phyloP scores from a whole-genome alignment of 2,888 invertebrate genomes.

The Brachyptera putata region DNA sequence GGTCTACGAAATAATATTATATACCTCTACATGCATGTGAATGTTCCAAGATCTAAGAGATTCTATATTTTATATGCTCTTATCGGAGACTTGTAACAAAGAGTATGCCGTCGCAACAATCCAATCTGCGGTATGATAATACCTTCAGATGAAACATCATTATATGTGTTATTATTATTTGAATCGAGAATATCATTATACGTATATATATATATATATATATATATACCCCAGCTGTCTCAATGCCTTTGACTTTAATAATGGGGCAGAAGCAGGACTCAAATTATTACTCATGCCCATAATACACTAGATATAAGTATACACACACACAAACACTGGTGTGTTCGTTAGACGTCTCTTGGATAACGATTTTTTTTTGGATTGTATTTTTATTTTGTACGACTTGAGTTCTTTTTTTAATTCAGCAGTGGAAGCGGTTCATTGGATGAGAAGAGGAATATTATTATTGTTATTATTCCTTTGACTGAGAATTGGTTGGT shows the following conservation, averaged over 20 bases:
- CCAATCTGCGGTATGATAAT: constrained; percentile 7
- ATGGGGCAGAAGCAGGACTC: constrained; percentile 16
- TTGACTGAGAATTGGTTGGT: constrained; percentile 5
- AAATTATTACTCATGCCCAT: constrained; percentile 16
- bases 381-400: not conserved
- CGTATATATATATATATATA: too few species aligned
- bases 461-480: constrained; percentile 12
- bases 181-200: not conserved
- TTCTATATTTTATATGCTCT: too few species aligned
- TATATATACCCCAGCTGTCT: constrained; percentile 12
- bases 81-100: not conserved
- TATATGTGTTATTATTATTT: constrained; percentile 15
- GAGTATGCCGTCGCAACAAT: not conserved
- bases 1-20: too few species aligned
- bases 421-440: constrained; percentile 3
- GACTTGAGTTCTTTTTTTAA: constrained; percentile 9
- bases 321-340: too few species aligned
- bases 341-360: too few species aligned
- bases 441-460: too few species aligned
- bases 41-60: too few species aligned
- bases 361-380: constrained; percentile 10
- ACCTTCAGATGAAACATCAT: not conserved
- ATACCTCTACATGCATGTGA: too few species aligned
- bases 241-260: not conserved
- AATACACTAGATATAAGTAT: constrained; percentile 19